These are phyloP conservation scores for Rynchops niger DNA, from an alignment of 2,113 vertebrate species.

Conservation along the genomic window DNA sequence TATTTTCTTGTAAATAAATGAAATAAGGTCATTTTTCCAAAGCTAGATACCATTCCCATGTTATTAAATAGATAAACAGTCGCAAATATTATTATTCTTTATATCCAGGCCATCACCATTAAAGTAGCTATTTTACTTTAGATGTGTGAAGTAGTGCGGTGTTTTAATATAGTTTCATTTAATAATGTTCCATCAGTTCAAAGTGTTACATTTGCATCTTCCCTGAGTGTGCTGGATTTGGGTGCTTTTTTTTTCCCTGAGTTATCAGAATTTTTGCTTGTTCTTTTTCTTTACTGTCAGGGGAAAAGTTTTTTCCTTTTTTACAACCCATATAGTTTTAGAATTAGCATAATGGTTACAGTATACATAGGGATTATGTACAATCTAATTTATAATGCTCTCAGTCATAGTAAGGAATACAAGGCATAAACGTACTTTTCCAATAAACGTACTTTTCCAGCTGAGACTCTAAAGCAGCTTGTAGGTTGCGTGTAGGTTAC, in stretches of 20 bases:
- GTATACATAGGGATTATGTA: neutral
- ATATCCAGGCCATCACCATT: conserved; percentile 8
- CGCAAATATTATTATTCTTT: conserved; percentile 33
- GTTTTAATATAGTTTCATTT: conserved; percentile 48
- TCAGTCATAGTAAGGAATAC: conserved; percentile 7
- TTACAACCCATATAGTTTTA: conserved; percentile 30
- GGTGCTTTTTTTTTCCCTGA: neutral
- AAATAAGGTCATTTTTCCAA: conserved; percentile 35
- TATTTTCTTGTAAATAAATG: conserved; percentile 65
- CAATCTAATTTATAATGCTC: conserved; percentile 39
- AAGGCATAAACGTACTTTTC: neutral
- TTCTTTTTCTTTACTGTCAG: neutral
- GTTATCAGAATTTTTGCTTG: neutral
- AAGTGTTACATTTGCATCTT: conserved; percentile 40
- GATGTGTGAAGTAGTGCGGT: neutral
- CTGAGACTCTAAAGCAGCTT: neutral
- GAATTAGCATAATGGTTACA: conserved; percentile 35
- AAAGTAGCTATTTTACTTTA: conserved; percentile 30
- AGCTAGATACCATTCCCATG: neutral
- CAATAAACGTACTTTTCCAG: neutral
- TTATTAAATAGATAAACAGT: conserved; percentile 37
- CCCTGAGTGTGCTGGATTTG: neutral
- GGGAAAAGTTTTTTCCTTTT: neutral
- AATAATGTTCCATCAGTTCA: conserved; percentile 15
- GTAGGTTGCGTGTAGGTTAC: neutral